A percentile compares a stretch with the other conserved stretches of the same genome.
These are phyloP conservation scores for Luehdorfia chinensis DNA, from an alignment of 1,140 invertebrate genomes.

Conservation along the genomic window DNA sequence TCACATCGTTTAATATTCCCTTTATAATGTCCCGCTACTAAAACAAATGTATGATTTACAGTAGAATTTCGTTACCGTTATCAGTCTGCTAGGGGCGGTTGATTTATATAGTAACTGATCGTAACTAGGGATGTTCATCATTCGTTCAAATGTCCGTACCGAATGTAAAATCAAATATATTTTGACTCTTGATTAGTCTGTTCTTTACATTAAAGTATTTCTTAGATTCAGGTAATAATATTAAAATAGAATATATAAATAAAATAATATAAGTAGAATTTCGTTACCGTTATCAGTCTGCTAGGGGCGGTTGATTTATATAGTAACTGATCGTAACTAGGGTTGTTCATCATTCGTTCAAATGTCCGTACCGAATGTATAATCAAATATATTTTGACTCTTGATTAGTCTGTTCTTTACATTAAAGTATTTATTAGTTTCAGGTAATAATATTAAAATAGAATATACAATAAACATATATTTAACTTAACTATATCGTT, in stretches of 20 bases:
- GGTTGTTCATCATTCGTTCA: constrained; percentile 5
- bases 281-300: constrained; percentile 54
- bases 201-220: too few relatives aligned
- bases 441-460: too few relatives aligned
- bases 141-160: constrained; percentile 2
- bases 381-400: neutral
- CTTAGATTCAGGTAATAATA: neutral
- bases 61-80: constrained; percentile 54
- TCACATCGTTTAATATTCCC: constrained; percentile 40
- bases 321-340: constrained; percentile 12
- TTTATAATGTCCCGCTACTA: constrained; percentile 30
- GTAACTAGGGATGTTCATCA: constrained; percentile 1
- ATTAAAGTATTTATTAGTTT: neutral
- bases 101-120: constrained; percentile 50
- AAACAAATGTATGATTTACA: constrained; percentile 70
- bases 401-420: too few relatives aligned
- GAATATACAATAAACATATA: too few relatives aligned
- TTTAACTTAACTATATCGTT: too few relatives aligned
- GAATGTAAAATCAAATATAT: neutral
- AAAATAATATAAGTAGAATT: constrained; percentile 25
- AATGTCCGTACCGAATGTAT: neutral
- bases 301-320: constrained; percentile 68
- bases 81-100: constrained; percentile 56
- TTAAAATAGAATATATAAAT: too few relatives aligned
- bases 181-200: too few relatives aligned